Percentiles rank a stretch among this genome's conserved stretches.
phyloP scores from a whole-genome alignment of 2,888 invertebrate species.

The Andricus quercusramuli region DNA sequence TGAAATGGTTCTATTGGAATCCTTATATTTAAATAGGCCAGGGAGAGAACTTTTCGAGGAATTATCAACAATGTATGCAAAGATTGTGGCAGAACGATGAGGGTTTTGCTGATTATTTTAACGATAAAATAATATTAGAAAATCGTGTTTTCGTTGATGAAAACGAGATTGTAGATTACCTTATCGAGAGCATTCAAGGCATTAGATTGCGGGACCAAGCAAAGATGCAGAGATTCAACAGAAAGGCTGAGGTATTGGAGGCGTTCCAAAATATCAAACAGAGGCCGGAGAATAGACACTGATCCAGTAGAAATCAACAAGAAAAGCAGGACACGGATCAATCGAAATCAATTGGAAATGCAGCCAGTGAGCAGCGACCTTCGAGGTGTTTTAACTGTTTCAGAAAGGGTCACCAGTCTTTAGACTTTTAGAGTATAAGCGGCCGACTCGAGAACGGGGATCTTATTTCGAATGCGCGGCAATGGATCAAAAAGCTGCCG shows the following conservation, averaged over 20 bases:
- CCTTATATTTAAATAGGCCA: constrained; percentile 48
- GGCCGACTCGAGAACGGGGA: too few relatives aligned
- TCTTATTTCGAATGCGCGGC: too few relatives aligned
- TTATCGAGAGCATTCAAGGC: constrained; percentile 52
- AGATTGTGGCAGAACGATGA: constrained; percentile 51
- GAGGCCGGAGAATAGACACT: constrained; percentile 19
- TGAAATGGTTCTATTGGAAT: constrained; percentile 55
- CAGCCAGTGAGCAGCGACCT: background rate
- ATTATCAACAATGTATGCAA: constrained; percentile 51
- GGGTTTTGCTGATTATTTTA: constrained; percentile 52
- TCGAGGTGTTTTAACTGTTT: too few relatives aligned
- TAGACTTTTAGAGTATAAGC: too few relatives aligned
- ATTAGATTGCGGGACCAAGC: constrained; percentile 46
- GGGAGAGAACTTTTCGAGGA: constrained; percentile 43
- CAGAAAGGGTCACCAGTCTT: too few relatives aligned
- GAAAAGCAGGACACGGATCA: constrained; percentile 19
- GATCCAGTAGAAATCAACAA: background rate
- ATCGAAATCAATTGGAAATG: constrained; percentile 5
- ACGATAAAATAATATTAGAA: constrained; percentile 52
- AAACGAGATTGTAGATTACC: constrained; percentile 52
- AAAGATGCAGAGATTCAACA: constrained; percentile 44
- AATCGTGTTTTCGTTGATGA: constrained; percentile 47
- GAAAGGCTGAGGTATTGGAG: background rate
- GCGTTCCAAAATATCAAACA: constrained; percentile 24
- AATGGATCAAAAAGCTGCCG: too few relatives aligned